Conservation (phyloP, 64 coral and sea anemone species). For the Montipora sp. region DNA sequence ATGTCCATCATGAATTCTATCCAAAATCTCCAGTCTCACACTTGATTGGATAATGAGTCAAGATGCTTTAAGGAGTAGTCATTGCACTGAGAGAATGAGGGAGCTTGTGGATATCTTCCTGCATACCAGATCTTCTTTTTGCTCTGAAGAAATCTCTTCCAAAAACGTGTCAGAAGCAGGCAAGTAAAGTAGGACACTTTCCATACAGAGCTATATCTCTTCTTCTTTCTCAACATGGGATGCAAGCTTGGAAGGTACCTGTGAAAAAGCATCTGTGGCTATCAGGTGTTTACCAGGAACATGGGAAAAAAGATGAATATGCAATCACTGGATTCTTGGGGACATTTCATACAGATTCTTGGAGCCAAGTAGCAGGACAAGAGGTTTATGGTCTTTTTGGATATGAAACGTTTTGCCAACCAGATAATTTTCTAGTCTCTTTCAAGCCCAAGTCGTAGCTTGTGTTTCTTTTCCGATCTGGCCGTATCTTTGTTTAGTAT, state of each 20-base stretch:
- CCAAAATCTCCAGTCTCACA: slow-evolving; percentile 43
- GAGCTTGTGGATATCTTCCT: too few relatives aligned
- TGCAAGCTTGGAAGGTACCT: neutral
- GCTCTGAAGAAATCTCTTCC: neutral
- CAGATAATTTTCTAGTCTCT: slow-evolving; percentile 13
- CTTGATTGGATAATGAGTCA: neutral
- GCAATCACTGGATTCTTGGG: neutral
- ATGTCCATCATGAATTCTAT: slow-evolving; percentile 43
- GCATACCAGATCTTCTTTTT: slow-evolving; percentile 8
- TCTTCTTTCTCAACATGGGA: too few relatives aligned
- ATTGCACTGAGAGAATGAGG: too few relatives aligned
- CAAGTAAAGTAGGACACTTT: too few relatives aligned
- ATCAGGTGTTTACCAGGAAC: slow-evolving; percentile 22
- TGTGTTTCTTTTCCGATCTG: slow-evolving; percentile 6
- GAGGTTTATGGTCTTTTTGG: slow-evolving; percentile 17
- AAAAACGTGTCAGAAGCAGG: too few relatives aligned
- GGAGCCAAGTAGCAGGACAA: slow-evolving; percentile 19
- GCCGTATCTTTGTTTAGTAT: too few relatives aligned
- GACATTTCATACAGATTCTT: neutral
- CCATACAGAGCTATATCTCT: too few relatives aligned
- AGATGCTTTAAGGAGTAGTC: too few relatives aligned
- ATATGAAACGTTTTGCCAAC: slow-evolving; percentile 32
- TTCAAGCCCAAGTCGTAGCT: too few relatives aligned
- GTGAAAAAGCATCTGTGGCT: slow-evolving; percentile 5
- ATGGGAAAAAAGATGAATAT: neutral